A percentile compares a stretch with the other conserved stretches of the same genome.
Evolutionary conservation across 30 jellyfish, hydroid and myxozoan genomes (phyloP).

Genomic region (Chrysaora quinquecirrha): DNA sequence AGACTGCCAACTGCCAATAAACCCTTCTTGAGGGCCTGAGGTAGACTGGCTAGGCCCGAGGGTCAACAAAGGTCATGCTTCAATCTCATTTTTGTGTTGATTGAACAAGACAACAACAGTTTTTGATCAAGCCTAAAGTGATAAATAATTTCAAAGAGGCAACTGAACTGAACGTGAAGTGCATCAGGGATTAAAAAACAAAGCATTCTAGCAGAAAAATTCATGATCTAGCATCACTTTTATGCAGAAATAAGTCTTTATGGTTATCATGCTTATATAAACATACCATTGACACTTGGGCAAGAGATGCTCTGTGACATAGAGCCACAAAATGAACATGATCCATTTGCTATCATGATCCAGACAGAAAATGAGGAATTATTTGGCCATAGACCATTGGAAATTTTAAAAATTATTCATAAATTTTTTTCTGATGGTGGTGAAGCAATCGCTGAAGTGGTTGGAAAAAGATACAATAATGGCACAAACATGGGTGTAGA

Average conservation of each 20-base stretch:
- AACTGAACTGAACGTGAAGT: neutral
- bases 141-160: no score
- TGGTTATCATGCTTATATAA: conserved; percentile 24
- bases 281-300: conserved; percentile 46
- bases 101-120: no score
- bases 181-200: neutral
- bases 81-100: neutral
- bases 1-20: no score
- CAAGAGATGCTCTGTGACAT: conserved; percentile 43
- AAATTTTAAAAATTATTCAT: conserved; percentile 16
- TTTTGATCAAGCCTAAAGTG: no score
- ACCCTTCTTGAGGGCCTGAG: no score
- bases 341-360: conserved; percentile 41
- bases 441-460: conserved; percentile 48
- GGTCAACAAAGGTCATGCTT: no score
- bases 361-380: conserved; percentile 24
- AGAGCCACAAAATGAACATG: conserved; percentile 34
- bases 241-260: conserved; percentile 7
- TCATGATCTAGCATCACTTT: conserved; percentile 4
- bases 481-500: conserved; percentile 50
- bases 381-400: conserved; percentile 49
- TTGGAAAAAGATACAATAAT: conserved; percentile 37
- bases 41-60: no score
- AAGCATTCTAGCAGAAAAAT: neutral
- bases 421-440: conserved; percentile 40